Base-by-base conservation (phyloP, 2,888 invertebrate genomes). In the Rosalia funebris region DNA sequence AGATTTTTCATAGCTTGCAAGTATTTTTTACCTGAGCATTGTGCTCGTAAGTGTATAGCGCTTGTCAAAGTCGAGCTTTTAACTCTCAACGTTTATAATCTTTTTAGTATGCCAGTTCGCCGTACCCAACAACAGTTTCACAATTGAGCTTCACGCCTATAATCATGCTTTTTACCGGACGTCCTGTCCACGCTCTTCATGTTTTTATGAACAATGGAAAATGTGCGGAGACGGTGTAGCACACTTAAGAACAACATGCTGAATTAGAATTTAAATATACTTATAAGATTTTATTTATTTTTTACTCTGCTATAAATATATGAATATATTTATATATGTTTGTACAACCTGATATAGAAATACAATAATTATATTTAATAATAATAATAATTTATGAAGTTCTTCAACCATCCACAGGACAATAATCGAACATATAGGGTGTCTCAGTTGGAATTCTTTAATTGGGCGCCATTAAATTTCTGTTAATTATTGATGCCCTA, bases 161-260 rank as follows among this genome's bases (percentile, higher is more conserved):
- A 62, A 60, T 65, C 57, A 62, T 57, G 55, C 58, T 47, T 62
- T 57, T 60, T 50, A 41, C 60, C 60, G 62, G 65, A 62, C 60
- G 58, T 62, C 62, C 55, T 62, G 55, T 60, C 54, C 60, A 53
- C 55, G 44, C 48, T 62, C 62, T 60, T 60, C 58, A 60, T 55
- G 56, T 19, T 36, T 14, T 17, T n/a, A 10, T 11, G 45, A 55
- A 55, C 45, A 55, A 55, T 55, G 31, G 16, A 59, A 39, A 50
- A 15, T 25, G 15, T n/a, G 10, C 15, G 48, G 48, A 50, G 39
- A 15, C 37, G 16, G 25, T 34, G 10, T 10, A 9, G 50, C 20
- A 15, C 25, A 50, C 14, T 50, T 25, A 50, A 11, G 17, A 5
- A 25, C 39, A 25, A 31, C 39, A 25, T 7, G 7, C 25, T 25